Evolutionary conservation across 2,797 vertebrate genomes (phyloP).

Genomic region (Tokudaia tokunoshimensis): DNA sequence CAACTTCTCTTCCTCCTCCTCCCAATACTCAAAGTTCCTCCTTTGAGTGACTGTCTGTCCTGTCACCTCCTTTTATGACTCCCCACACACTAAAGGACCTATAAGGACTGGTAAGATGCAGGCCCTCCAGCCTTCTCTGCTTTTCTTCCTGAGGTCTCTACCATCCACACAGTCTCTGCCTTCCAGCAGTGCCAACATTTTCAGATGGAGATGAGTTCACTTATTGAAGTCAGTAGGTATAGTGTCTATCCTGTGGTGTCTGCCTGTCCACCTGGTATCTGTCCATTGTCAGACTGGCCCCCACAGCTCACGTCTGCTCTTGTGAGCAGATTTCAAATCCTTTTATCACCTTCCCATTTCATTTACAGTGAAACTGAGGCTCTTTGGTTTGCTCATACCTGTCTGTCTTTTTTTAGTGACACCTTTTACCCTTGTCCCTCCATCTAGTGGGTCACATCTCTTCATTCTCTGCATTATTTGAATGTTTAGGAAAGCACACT

Average conservation of each 20-base stretch:
- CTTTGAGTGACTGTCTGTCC: background rate
- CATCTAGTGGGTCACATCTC: background rate
- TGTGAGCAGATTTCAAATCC: background rate
- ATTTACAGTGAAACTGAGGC: conserved; percentile 5
- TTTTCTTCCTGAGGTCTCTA: background rate
- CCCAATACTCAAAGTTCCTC: background rate
- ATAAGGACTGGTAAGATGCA: background rate
- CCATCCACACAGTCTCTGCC: background rate
- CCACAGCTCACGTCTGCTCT: background rate
- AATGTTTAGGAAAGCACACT: background rate
- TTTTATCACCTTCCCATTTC: background rate
- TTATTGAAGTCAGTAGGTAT: background rate
- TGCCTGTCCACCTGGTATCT: background rate
- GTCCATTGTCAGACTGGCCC: background rate
- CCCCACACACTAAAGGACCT: background rate
- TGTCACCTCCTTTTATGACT: background rate
- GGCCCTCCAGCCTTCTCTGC: background rate
- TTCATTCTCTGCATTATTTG: conserved; percentile 13
- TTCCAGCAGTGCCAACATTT: background rate
- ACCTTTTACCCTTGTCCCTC: background rate
- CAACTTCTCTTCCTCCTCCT: background rate
- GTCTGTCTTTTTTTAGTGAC: background rate
- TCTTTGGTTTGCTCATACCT: background rate
- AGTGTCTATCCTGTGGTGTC: background rate
- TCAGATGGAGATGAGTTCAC: background rate